A percentile compares a stretch with the other conserved stretches of the same genome.
Conservation (phyloP, 2,888 invertebrate species). For the Phaedon cochleariae region DNA sequence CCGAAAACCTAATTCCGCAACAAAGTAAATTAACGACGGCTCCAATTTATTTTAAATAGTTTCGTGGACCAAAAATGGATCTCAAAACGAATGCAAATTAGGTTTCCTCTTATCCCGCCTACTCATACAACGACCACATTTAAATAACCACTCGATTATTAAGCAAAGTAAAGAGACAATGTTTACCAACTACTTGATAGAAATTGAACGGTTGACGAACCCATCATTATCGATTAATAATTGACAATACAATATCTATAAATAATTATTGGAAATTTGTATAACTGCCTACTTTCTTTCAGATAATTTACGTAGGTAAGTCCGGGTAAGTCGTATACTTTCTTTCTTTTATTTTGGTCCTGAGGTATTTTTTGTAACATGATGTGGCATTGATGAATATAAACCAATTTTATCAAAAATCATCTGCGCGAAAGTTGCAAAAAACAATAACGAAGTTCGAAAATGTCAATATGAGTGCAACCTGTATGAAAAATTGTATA, state of each 20-base stretch:
- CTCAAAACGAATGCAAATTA: slow-evolving; percentile 8
- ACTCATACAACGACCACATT: slow-evolving; percentile 1
- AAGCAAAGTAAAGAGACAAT: not conserved
- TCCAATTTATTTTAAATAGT: not conserved
- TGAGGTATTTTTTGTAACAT: too few species aligned
- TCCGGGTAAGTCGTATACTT: too few species aligned
- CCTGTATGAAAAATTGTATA: too few species aligned
- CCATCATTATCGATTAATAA: not conserved
- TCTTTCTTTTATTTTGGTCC: too few species aligned
- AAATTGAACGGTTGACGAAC: not conserved
- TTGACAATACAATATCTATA: not conserved
- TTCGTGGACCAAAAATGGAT: slow-evolving; percentile 8
- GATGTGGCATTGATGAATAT: too few species aligned
- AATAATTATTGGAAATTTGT: too few species aligned
- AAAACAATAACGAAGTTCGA: too few species aligned
- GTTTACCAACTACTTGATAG: not conserved
- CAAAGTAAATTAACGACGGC: not conserved
- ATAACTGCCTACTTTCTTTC: too few species aligned
- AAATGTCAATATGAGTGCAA: too few species aligned
- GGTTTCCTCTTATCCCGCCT: slow-evolving; percentile 1
- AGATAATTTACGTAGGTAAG: too few species aligned
- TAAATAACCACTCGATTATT: not conserved
- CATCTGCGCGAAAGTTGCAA: too few species aligned
- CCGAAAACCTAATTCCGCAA: not conserved
- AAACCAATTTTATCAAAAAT: too few species aligned